Base-by-base conservation (phyloP, 1,140 invertebrate genomes). In the Vanessa atalanta region DNA sequence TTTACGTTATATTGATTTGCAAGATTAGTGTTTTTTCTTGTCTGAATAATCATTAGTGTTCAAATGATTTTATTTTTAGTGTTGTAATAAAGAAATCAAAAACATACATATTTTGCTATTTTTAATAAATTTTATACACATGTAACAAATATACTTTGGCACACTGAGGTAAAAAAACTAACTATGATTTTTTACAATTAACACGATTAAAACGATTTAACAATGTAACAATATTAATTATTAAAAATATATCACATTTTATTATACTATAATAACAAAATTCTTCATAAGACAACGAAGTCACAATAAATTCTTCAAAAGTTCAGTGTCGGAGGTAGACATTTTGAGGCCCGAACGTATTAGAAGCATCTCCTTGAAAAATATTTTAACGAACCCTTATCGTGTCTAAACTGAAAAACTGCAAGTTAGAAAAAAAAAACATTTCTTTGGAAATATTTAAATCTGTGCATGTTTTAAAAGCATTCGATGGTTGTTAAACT, bases 341-440 rank as follows among this genome's bases (percentile, higher is more conserved):
- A 53, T 47, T 71, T 71, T 65, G 53, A 57, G 63, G 68, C 23
- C 64, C 79, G 64, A 65, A 64, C 74, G 80, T 75, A 81, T 71
- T 50, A 69, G 74, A 65, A 50, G 68, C 61, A 80, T 76, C 79
- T 88, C 84, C 88, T 87, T 91, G 83, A 88, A 88, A 87, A 87
- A 90, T 70, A 87, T 88, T 43, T 43, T 89, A 89, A 77, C 83
- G 85, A 77, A 88, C 84, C 79, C 85, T 89, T 90, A 88, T 87
- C 76, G 83, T 84, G 82, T 91, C 84, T 87, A 91, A 89, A 89
- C 80, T 87, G 88, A 79, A 84, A 87, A 86, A 89, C 88, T 91
- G 88, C 72, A 91, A 91, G 82, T 79, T 43, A 43, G 6, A 31
- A 64, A 73, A 68, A 68, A 67, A 26, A 53, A 57, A 57, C 9